Conservation (phyloP, 2,113 vertebrate genomes). For the human region DNA sequence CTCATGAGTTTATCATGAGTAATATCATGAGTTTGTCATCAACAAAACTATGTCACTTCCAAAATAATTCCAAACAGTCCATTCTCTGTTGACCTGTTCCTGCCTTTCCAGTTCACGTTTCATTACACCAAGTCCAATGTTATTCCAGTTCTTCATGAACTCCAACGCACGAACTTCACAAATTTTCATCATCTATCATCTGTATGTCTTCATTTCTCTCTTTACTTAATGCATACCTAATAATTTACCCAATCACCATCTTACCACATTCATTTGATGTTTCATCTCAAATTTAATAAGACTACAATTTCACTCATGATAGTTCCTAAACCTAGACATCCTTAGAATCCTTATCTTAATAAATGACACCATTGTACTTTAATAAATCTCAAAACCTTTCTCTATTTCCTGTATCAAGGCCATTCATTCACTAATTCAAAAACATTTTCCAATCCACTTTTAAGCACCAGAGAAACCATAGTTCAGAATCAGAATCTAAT, state of each 20-base stretch:
- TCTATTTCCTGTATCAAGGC: background rate
- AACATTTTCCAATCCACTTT: background rate
- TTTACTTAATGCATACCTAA: background rate
- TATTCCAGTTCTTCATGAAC: background rate
- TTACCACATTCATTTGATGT: background rate
- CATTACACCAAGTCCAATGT: background rate
- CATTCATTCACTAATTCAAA: background rate
- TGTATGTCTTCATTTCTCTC: background rate
- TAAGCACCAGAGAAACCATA: background rate
- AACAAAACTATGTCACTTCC: background rate
- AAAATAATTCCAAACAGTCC: background rate
- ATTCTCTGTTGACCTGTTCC: background rate
- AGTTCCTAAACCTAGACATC: background rate
- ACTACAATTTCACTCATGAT: background rate
- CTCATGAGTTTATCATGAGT: background rate
- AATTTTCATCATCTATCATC: background rate
- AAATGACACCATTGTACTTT: background rate
- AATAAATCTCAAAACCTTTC: background rate
- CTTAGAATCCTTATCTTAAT: background rate
- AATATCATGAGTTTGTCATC: background rate
- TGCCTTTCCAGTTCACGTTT: background rate
- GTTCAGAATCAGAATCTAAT: background rate
- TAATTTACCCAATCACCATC: background rate
- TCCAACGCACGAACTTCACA: background rate
- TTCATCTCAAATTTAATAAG: background rate